These are phyloP conservation scores for Escarpia spicata DNA, from an alignment of 2,888 invertebrate genomes.

Conservation along the genomic window DNA sequence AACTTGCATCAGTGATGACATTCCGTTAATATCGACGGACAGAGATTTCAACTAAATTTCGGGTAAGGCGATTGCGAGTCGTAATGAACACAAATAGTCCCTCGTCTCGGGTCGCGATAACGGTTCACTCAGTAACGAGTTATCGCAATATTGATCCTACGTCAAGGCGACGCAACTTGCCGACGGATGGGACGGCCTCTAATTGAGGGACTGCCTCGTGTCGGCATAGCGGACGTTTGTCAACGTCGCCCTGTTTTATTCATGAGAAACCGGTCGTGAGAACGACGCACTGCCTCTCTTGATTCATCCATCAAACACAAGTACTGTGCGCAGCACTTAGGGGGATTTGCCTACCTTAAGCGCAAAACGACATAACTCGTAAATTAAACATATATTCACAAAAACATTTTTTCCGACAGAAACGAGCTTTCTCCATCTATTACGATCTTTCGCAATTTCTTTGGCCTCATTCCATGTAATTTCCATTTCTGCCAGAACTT, in stretches of 20 bases:
- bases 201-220: not conserved
- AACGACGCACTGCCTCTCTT: not conserved
- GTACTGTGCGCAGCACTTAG: no score
- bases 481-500: no score
- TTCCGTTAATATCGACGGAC: not conserved
- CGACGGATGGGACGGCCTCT: not conserved
- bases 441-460: no score
- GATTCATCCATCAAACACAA: not conserved
- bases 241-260: slow-evolving; percentile 3
- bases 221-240: not conserved
- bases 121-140: not conserved
- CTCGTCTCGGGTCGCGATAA: not conserved
- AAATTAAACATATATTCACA: no score
- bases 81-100: not conserved
- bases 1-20: not conserved
- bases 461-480: no score
- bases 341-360: no score
- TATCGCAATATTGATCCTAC: not conserved
- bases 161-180: not conserved
- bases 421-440: no score
- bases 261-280: not conserved
- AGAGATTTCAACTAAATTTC: not conserved
- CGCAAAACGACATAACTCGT: no score
- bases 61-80: not conserved
- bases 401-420: no score